These are phyloP conservation scores for Panorpa germanica DNA, from an alignment of 2,888 invertebrate genomes.

Conservation along the genomic window DNA sequence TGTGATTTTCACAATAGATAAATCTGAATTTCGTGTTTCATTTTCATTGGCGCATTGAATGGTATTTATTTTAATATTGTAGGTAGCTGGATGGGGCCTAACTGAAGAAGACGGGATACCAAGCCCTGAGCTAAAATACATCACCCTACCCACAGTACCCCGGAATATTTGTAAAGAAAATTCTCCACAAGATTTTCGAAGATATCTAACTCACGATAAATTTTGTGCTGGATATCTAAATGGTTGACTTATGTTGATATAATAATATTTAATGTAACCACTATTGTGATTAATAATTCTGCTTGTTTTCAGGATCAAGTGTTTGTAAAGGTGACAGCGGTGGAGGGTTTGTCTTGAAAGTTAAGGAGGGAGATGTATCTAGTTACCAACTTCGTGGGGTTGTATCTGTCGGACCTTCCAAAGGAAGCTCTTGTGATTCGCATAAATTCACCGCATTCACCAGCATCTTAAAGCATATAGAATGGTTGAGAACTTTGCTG, in stretches of 20 bases:
- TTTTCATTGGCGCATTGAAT: too few relatives aligned
- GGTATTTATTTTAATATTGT: constrained; percentile 10
- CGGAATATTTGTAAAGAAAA: constrained; percentile 12
- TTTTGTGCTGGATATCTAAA: constrained; percentile 17
- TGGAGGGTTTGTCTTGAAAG: constrained; percentile 15
- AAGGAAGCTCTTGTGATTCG: constrained; percentile 11
- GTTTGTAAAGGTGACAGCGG: constrained; percentile 18
- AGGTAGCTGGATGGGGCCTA: constrained; percentile 15
- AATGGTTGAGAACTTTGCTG: too few relatives aligned
- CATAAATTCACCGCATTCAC: constrained; percentile 12
- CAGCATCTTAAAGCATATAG: too few relatives aligned
- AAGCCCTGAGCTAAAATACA: constrained; percentile 12
- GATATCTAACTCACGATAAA: constrained; percentile 17
- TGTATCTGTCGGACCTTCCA: constrained; percentile 14
- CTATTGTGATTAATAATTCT: constrained; percentile 1
- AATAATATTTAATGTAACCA: constrained; percentile 2
- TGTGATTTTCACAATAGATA: too few relatives aligned
- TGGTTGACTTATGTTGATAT: constrained; percentile 10
- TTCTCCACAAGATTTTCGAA: constrained; percentile 11
- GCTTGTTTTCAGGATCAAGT: constrained; percentile 5
- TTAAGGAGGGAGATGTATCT: constrained; percentile 2
- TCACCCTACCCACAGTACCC: constrained; percentile 12
- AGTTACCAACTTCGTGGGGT: constrained; percentile 15
- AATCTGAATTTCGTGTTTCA: too few relatives aligned
- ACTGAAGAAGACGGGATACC: constrained; percentile 8